These are phyloP conservation scores for Urophycis tenuis DNA, from an alignment of 2,797 vertebrate genomes.

Conservation along the genomic window DNA sequence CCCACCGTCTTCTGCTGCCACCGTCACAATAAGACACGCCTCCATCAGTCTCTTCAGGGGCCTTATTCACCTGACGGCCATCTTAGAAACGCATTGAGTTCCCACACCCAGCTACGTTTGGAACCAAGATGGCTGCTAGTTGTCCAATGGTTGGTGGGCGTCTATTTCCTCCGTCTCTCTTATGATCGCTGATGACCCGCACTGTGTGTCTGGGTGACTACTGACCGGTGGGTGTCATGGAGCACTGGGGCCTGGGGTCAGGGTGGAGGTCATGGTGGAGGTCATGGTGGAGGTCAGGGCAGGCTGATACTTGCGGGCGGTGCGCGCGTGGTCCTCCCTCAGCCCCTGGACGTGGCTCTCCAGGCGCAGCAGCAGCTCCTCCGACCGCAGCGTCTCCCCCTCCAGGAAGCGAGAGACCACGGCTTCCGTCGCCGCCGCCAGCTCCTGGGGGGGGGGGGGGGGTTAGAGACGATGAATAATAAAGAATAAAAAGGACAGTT, in stretches of 20 bases:
- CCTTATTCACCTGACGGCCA: background rate
- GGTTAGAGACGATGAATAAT: background rate
- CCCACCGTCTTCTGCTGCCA: no score
- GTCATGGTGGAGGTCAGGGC: constrained; percentile 1
- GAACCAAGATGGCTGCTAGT: background rate
- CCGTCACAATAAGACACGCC: no score
- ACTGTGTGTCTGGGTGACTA: no score
- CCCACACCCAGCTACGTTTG: no score
- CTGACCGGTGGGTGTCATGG: background rate
- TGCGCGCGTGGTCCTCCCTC: constrained; percentile 73
- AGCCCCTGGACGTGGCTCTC: constrained; percentile 82
- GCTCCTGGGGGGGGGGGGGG: constrained; percentile 39
- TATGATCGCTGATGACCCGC: background rate
- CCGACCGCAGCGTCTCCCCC: constrained; percentile 75
- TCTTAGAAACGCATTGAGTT: background rate
- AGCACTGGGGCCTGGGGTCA: background rate
- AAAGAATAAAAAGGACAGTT: no score
- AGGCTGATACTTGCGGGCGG: constrained; percentile 69
- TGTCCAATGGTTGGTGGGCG: background rate
- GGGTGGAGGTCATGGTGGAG: constrained; percentile 3
- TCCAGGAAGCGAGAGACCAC: constrained; percentile 78
- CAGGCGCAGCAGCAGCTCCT: constrained; percentile 75
- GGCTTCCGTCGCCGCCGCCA: constrained; percentile 50
- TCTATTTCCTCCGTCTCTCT: no score
- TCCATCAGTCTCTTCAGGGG: background rate